Evolutionary conservation across 2,113 vertebrate genomes (phyloP), one percentile per base, ranked within the genome.

Genomic region (Labrus mixtus): DNA sequence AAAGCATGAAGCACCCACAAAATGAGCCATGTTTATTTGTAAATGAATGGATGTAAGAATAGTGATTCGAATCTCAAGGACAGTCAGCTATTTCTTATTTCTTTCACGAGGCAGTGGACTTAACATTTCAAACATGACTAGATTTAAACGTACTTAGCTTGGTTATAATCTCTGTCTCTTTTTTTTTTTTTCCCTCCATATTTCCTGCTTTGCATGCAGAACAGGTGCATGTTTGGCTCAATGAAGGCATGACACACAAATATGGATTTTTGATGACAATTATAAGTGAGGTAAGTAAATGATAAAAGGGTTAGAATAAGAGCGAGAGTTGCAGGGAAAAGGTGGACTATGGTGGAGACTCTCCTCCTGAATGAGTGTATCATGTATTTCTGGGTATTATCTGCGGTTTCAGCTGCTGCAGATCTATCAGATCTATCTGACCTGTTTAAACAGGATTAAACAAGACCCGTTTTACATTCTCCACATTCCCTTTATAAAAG

Each of bases 21-120:
- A 57, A 78, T 81, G 84, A 85, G 82, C 86, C 68, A 82, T 84
- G 82, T 85, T 90, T 81, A 88, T 88, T 76, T 85, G 41, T 53
- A 84, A 65, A 80, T 79, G 64, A 92, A 91, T 90, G 82, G 87
- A 88, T 89, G 86, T 86, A 81, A 81, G 81, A 87, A 76, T 77
- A 83, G 46, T 37, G 64, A 76, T 86, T 84, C 87, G 90, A 86
- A 93, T 61, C 43, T 63, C 10, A 2, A 75, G 79, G 66, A 80
- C 81, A 84, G 78, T 69, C 88, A 76, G 79, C 69, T 72, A 53
- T 91, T 89, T 87, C 79, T 79, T 72, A 78, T 86, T 82, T 88
- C 72, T 12, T 65, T 41, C 65, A 77, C 25, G 45, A 77, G 50
- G 68, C 73, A 54, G 79, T 39, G 57, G 78, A 83, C 72, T 74